Base-by-base conservation (phyloP, 1,140 invertebrate species). In the Drosophila nigrodunni region DNA sequence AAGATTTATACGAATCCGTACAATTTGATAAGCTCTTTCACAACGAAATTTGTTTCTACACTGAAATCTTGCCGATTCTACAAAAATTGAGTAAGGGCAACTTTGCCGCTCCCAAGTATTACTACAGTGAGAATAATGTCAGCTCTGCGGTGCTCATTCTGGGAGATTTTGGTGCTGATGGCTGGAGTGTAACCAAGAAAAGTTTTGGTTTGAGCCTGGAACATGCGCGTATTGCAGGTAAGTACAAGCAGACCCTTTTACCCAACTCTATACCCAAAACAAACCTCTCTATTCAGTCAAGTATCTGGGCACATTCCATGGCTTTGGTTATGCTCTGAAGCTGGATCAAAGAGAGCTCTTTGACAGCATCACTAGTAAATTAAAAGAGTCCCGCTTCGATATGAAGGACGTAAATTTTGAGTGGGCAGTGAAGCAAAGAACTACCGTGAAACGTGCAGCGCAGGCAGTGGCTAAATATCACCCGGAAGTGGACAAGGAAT, bases 251-350 rank as follows among this genome's bases (percentile, higher is more conserved):
- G 5, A 11, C n/a, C 21, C 1, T 1, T 57, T 2, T 34, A 3
- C 7, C 8, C 5, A 2, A 1, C 0, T 15, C 9, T 1, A 1
- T 11, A 37, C 7, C 7, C 8, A 30, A 25, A 18, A 3, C 7
- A 30, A n/a, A 21, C 9, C 9, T 11, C 0, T 1, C 8, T 30
- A 44, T 67, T 2, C 8, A 85, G 88, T 82, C 0, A 75, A 73
- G n/a, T 82, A 80, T 10, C 37, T 92, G 37, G 92, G 87, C 1
- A n/a, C 10, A 7, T 92, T 92, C 37, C 92, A 92, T 72, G 92
- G 83, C 30, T 68, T 80, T 18, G 64, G 77, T 6, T 92, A 82
- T 49, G 92, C 89, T 5, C 43, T 91, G 15, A 90, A 90, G 13
- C 69, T 81, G 41, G 75, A 46, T 9, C 73, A 87, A 15, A 72